Percentiles rank a stretch among this genome's conserved stretches.
Conservation (phyloP, 2,113 vertebrate genomes). For the Anguilla japonica region DNA sequence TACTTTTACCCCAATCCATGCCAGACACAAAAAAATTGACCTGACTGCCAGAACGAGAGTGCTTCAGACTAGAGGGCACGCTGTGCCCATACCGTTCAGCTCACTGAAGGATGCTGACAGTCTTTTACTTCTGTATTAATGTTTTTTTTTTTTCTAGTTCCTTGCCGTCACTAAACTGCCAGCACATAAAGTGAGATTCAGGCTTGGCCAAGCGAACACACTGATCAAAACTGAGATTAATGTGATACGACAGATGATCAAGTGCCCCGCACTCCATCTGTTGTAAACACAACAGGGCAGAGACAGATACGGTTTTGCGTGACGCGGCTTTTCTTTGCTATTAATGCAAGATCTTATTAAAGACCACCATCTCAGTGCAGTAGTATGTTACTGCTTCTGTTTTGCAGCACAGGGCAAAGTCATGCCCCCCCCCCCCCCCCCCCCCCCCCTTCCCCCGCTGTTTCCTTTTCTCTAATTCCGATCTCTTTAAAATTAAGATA, state of each 20-base stretch:
- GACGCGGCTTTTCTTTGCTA: not conserved
- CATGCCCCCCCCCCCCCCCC: not conserved
- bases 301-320: not conserved
- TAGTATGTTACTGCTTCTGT: not conserved
- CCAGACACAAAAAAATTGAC: not conserved
- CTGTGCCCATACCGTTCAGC: not conserved
- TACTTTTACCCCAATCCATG: not conserved
- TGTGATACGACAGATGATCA: constrained; percentile 30
- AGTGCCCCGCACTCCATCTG: constrained; percentile 21
- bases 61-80: not conserved
- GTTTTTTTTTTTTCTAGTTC: not conserved
- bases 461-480: not conserved
- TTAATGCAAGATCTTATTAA: not conserved
- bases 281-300: constrained; percentile 6
- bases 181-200: constrained; percentile 19
- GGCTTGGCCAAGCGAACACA: constrained; percentile 27
- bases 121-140: not conserved
- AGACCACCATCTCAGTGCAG: not conserved
- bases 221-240: constrained; percentile 25
- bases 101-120: not conserved
- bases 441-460: not conserved
- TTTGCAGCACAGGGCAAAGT: not conserved
- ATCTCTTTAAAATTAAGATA: too few relatives aligned
- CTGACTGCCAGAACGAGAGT: not conserved
- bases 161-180: not conserved